phyloP scores from a whole-genome alignment of 2,113 vertebrate genomes.

The Ciconia maguari region DNA sequence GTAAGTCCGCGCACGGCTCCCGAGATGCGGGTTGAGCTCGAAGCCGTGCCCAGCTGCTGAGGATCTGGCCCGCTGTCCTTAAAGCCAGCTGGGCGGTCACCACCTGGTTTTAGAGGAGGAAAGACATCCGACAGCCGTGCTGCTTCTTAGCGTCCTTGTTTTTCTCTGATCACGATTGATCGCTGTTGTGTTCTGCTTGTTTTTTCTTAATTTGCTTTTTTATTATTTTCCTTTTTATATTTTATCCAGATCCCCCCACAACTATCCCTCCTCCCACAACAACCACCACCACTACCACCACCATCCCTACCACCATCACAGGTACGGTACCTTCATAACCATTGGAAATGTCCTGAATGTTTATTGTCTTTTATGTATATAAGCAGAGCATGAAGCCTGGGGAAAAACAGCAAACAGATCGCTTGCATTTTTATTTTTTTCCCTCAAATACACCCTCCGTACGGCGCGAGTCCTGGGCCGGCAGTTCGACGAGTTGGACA shows the following conservation, averaged over 20 bases:
- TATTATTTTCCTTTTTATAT: conserved; percentile 82
- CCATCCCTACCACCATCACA: conserved; percentile 81
- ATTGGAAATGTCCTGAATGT: conserved; percentile 77
- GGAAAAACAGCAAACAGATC: background rate
- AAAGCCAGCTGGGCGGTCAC: background rate
- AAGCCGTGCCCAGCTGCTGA: background rate
- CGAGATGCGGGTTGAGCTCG: rapidly evolving
- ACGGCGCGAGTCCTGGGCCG: background rate
- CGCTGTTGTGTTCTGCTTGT: conserved; percentile 79
- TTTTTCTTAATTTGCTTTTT: conserved; percentile 76
- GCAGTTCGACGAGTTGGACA: rapidly evolving
- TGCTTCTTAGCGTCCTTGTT: conserved; percentile 67
- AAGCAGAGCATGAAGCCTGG: conserved; percentile 45
- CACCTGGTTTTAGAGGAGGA: background rate
- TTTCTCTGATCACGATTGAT: conserved; percentile 71
- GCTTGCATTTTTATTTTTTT: background rate
- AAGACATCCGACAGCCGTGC: background rate
- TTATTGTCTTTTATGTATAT: conserved; percentile 70
- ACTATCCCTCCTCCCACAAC: conserved; percentile 87
- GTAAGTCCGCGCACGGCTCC: rapidly evolving
- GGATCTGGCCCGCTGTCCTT: background rate
- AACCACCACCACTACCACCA: conserved; percentile 82
- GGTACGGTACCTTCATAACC: conserved; percentile 83
- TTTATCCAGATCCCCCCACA: conserved; percentile 88
- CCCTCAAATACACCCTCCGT: rapidly evolving